Evolutionary conservation across 2,113 vertebrate species (phyloP).

Genomic region (Maccullochella peelii): DNA sequence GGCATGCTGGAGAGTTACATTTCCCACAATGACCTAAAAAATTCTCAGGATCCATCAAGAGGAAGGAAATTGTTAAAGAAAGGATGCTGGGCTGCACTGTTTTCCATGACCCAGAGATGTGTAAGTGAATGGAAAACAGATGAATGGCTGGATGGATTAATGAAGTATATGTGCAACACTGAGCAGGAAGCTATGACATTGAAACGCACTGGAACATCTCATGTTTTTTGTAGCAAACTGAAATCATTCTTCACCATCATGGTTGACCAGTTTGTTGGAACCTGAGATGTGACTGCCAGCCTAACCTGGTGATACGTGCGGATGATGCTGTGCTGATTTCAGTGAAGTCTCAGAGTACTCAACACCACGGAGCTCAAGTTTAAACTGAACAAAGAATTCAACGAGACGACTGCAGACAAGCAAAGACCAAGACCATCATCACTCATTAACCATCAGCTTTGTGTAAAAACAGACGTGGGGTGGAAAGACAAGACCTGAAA

Average conservation of each 20-base stretch:
- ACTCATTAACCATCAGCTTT: no score
- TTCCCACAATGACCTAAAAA: neutral
- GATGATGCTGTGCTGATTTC: neutral
- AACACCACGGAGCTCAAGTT: neutral
- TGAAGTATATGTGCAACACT: no score
- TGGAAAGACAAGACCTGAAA: neutral
- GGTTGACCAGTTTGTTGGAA: neutral
- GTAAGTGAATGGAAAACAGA: slow-evolving; percentile 3
- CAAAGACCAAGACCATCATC: neutral
- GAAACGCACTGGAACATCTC: no score
- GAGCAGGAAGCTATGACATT: no score
- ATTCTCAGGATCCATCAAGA: neutral
- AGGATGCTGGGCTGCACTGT: neutral
- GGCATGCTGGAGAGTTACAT: neutral
- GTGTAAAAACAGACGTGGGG: neutral
- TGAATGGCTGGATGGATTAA: neutral
- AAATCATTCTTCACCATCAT: neutral
- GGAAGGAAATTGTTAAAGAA: neutral
- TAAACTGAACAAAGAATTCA: neutral
- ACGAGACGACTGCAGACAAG: neutral
- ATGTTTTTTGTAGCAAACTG: no score
- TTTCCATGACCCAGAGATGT: neutral
- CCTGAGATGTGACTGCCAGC: neutral
- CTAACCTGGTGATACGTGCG: neutral
- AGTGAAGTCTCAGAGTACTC: neutral